A percentile compares a stretch with the other conserved stretches of the same genome.
phyloP scores from a whole-genome alignment of 2,797 vertebrate genomes.

The Austrolebias charrua region DNA sequence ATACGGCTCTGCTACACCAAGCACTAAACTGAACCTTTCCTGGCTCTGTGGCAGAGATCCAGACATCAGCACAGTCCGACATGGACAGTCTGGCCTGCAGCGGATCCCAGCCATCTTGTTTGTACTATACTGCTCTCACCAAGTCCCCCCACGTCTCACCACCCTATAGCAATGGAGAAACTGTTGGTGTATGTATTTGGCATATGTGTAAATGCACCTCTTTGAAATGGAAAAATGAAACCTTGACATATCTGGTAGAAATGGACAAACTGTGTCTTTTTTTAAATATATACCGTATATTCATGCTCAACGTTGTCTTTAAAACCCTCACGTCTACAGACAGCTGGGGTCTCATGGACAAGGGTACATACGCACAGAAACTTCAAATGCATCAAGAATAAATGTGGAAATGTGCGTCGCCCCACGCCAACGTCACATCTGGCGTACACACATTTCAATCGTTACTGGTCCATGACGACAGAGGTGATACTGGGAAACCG shows the following conservation, averaged over 20 bases:
- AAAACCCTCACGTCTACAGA: background rate
- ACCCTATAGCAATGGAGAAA: constrained; percentile 73
- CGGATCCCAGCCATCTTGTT: constrained; percentile 72
- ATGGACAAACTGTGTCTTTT: constrained; percentile 57
- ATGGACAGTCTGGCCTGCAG: constrained; percentile 56
- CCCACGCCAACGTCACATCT: too few relatives aligned
- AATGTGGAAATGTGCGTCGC: too few relatives aligned
- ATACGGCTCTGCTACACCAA: constrained; percentile 57
- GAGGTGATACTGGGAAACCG: too few relatives aligned
- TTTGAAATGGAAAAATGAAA: constrained; percentile 78
- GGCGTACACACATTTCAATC: too few relatives aligned
- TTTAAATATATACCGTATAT: too few relatives aligned
- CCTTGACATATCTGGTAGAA: constrained; percentile 80
- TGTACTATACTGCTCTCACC: constrained; percentile 76
- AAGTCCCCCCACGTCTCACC: constrained; percentile 70
- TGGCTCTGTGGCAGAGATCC: constrained; percentile 49
- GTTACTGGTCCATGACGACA: too few relatives aligned
- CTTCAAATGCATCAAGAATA: too few relatives aligned
- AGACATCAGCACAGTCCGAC: constrained; percentile 59
- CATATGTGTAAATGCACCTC: constrained; percentile 80
- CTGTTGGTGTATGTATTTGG: constrained; percentile 79
- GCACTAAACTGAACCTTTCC: constrained; percentile 55
- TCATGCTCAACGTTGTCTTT: background rate
- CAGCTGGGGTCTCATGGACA: too few relatives aligned
- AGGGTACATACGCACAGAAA: too few relatives aligned